A percentile compares a stretch with the other conserved stretches of the same genome.
These are phyloP conservation scores for Rhinoderma darwinii DNA, from an alignment of 2,113 vertebrate genomes.

Conservation along the genomic window DNA sequence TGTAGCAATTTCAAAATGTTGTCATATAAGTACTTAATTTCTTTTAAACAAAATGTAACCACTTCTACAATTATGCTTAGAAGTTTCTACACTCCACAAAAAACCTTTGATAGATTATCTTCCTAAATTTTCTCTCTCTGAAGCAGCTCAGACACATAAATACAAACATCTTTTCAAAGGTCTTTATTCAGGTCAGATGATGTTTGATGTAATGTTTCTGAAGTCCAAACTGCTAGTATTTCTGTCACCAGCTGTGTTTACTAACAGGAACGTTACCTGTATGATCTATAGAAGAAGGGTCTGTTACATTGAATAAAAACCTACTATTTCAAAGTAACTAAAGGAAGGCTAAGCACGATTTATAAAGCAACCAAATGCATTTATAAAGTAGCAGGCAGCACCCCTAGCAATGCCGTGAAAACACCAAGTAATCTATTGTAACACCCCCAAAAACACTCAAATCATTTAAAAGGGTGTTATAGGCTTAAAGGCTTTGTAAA, in stretches of 20 bases:
- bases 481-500: no score
- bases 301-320: no score
- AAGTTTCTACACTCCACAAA: constrained; percentile 27
- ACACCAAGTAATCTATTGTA: neutral
- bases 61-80: neutral
- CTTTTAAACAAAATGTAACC: neutral
- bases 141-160: constrained; percentile 19
- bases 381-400: neutral
- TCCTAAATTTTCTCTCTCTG: neutral
- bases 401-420: neutral
- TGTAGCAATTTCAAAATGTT: neutral
- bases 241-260: constrained; percentile 41
- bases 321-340: neutral
- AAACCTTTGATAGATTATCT: constrained; percentile 24
- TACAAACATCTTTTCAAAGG: constrained; percentile 29
- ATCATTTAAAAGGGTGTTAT: neutral
- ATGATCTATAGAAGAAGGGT: neutral
- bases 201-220: constrained; percentile 31
- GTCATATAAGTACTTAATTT: neutral
- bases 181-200: constrained; percentile 35
- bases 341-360: neutral
- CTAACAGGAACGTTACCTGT: constrained; percentile 19
- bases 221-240: constrained; percentile 20
- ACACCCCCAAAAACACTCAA: neutral
- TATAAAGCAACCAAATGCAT: neutral